Percentiles rank a stretch among this genome's conserved stretches.
phyloP scores from a whole-genome alignment of 2,888 invertebrate species.

The Euclidia mi region DNA sequence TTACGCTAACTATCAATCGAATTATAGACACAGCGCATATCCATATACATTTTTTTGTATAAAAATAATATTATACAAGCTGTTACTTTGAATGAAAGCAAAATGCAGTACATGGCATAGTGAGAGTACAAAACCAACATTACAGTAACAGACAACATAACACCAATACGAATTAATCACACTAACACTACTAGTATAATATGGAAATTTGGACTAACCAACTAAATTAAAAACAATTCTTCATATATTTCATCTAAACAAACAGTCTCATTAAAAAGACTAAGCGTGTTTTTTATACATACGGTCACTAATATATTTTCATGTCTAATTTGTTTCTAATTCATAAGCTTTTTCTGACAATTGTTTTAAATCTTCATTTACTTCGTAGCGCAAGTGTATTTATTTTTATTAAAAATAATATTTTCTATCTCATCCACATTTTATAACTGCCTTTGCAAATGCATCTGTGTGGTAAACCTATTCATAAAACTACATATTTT shows the following conservation, averaged over 20 bases:
- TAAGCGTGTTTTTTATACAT: neutral
- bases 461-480: slow-evolving; percentile 39
- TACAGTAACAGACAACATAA: slow-evolving; percentile 62
- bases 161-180: slow-evolving; percentile 59
- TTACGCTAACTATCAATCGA: slow-evolving; percentile 60
- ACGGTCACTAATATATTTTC: no score
- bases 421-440: slow-evolving; percentile 1
- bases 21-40: slow-evolving; percentile 71
- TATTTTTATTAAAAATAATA: slow-evolving; percentile 8
- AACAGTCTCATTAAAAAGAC: neutral
- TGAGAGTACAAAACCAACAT: slow-evolving; percentile 49
- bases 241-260: slow-evolving; percentile 18
- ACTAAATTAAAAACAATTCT: slow-evolving; percentile 30
- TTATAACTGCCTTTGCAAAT: slow-evolving; percentile 33
- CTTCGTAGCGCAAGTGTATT: slow-evolving; percentile 4
- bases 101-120: slow-evolving; percentile 45
- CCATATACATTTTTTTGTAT: slow-evolving; percentile 64
- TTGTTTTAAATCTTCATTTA: neutral
- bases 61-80: slow-evolving; percentile 75
- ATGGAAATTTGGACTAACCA: slow-evolving; percentile 58
- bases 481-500: slow-evolving; percentile 41
- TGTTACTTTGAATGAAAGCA: slow-evolving; percentile 60
- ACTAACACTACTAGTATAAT: slow-evolving; percentile 14
- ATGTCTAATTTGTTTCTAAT: neutral
- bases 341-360: slow-evolving; percentile 17